Base-by-base conservation (phyloP, 64 coral and sea anemone species). In the Pachyseris speciosa region DNA sequence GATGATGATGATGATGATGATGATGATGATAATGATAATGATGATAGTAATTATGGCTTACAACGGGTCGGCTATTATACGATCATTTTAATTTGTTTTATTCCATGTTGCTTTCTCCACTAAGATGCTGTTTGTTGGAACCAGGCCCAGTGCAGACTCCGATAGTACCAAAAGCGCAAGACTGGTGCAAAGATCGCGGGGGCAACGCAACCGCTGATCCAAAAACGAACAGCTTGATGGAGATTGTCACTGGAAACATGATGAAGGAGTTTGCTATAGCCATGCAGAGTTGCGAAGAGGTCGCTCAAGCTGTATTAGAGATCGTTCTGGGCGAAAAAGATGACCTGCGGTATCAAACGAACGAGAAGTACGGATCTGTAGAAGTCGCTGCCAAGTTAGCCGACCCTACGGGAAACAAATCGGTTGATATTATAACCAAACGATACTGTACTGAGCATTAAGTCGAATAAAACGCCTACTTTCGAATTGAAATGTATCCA, bases 81-180 rank as follows among this genome's bases (percentile, higher is more conserved):
- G 4, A 57, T 15, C 9, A 19, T 57, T 20, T 17, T 20, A 57
- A 57, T 0, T 20, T 5, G 3, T 70, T 34, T 40, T 71, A 16
- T 0, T 15, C 2, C 9, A 37, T 40, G 3, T 71, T 6, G 1
- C 15, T 1, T 39, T 42, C 40, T 34, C 2, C 40, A 7, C 42
- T 13, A 9, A 96, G 94, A 63, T 83, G 85, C 7, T 83, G 90
- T 7, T 9, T 96, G 67, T 55, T 96, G 15, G 77, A 96, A 42
- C 94, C 94, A 5, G 94, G 90, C 2, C 94, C 94, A 0, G 79
- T 89, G 10, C 9, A 70, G 10, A 96, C 94, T 38, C 45, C 64
- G 37, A 49, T 60, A 85, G 0, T 29, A 64, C 22, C 42, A 9
- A 60, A 92, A 42, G 7, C 69, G 27, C 8, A 64, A 41, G 42